phyloP scores from a whole-genome alignment of 2,797 vertebrate species.

The Brachyalestes nurse region DNA sequence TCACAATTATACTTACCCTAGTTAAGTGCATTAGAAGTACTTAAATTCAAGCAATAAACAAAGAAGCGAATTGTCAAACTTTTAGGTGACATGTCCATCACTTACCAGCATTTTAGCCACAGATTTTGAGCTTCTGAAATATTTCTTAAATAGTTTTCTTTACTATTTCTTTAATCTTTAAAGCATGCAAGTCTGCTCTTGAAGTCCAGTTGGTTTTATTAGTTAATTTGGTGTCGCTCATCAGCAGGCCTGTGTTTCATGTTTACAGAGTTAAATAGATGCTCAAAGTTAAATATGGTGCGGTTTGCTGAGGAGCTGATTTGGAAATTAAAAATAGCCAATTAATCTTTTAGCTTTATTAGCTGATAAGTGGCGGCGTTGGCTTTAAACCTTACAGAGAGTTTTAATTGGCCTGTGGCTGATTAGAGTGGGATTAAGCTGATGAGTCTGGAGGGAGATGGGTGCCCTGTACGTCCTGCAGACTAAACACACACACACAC shows the following conservation, averaged over 20 bases:
- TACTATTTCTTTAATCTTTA: neutral
- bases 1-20: too few relatives aligned
- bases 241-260: neutral
- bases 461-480: neutral
- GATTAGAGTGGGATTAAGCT: conserved; percentile 15
- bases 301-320: neutral
- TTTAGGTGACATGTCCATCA: too few relatives aligned
- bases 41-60: too few relatives aligned
- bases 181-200: too few relatives aligned
- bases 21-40: too few relatives aligned
- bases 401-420: conserved; percentile 5
- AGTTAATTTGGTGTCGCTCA: too few relatives aligned
- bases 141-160: too few relatives aligned
- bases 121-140: too few relatives aligned
- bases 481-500: neutral
- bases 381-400: conserved; percentile 1
- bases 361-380: neutral
- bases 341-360: neutral
- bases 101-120: too few relatives aligned
- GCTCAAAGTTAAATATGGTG: too few relatives aligned
- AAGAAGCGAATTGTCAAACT: too few relatives aligned
- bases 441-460: conserved; percentile 3
- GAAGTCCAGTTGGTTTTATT: too few relatives aligned
- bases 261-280: neutral
- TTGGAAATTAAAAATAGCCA: neutral